Evolutionary conservation across 2,113 vertebrate species (phyloP), one percentile per base, ranked within the genome.

Genomic region (Rhadina sibilatrix): DNA sequence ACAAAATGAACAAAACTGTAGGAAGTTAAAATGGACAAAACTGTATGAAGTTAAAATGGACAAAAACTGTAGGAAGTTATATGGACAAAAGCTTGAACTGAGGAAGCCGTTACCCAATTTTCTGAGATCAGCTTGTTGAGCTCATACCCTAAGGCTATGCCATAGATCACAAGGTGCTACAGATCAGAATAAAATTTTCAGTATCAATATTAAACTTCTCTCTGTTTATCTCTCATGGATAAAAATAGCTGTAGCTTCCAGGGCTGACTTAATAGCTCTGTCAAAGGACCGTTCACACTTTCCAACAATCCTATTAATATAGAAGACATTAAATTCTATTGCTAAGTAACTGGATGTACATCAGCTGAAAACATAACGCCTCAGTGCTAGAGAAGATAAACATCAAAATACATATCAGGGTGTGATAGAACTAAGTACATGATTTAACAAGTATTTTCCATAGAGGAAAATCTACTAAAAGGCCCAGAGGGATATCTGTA

Each of bases 211-310:
- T 92, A 92, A 94, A 85, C 56, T 86, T 87, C 49, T 88, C 20
- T 59, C 57, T 94, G 40, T 85, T 93, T 90, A 56, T 83, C 78
- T 61, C 53, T 85, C 53, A 83, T n/a, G 31, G 46, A 65, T 85
- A 94, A 94, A 97, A 96, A 94, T 87, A 97, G 78, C 87, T 78
- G 65, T 64, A 87, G 81, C 65, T 95, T 31, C 74, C 66, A 84
- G 70, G 87, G 69, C 61, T 94, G 81, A 69, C 89, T 95, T 96
- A 95, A 96, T 82, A 94, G 91, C 57, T 89, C 90, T 94, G 92
- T 88, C 63, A 88, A 92, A 95, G 85, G 63, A 76, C 93, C 2
- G 6, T 91, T 93, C 40, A 1, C 92, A 93, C 71, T 83, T 90
- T 95, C 64, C 47, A 91, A 77, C 84, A 77, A 85, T 23, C 35